A percentile compares a stretch with the other conserved stretches of the same genome.
phyloP scores from a whole-genome alignment of 2,797 vertebrate genomes.

The Poliocrania exsul region DNA sequence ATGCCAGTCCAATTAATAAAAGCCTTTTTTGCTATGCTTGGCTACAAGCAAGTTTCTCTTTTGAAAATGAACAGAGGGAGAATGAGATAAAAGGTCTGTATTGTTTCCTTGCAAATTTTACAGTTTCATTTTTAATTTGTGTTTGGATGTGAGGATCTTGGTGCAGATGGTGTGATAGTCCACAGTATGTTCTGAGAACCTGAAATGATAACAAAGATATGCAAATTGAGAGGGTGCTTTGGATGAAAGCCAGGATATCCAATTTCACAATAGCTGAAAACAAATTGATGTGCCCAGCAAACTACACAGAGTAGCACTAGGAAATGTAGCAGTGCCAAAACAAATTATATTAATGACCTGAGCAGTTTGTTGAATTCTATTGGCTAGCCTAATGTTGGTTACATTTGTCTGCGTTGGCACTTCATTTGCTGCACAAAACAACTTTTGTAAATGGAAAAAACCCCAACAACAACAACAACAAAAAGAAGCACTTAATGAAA shows the following conservation, averaged over 20 bases:
- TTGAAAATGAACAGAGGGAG: conserved; percentile 94
- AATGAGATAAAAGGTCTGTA: conserved; percentile 98
- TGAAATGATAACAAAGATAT: conserved; percentile 98
- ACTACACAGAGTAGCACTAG: conserved; percentile 86
- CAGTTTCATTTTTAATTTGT: conserved; percentile 99
- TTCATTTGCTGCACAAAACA: conserved; percentile 76
- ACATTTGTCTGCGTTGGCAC: conserved; percentile 80
- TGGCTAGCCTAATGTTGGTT: conserved; percentile 81
- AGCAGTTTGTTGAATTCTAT: conserved; percentile 82
- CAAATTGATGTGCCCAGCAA: conserved; percentile 93
- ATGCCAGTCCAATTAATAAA: conserved; percentile 99
- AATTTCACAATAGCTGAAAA: conserved; percentile 89
- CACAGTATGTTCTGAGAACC: conserved; percentile 91
- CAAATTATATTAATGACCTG: conserved; percentile 86
- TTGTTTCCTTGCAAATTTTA: conserved; percentile 99
- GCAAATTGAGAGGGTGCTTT: conserved; percentile 92
- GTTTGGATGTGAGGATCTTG: conserved; percentile 90
- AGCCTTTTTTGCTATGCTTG: conserved; percentile 89
- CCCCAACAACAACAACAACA: background rate
- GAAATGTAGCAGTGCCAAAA: conserved; percentile 87
- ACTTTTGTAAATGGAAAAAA: conserved; percentile 67
- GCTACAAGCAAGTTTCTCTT: conserved; percentile 89
- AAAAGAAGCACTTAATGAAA: conserved; percentile 54
- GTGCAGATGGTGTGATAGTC: conserved; percentile 97
- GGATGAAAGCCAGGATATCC: conserved; percentile 89